phyloP scores from a whole-genome alignment of 2,888 invertebrate genomes.

The Stenotaenia linearis region DNA sequence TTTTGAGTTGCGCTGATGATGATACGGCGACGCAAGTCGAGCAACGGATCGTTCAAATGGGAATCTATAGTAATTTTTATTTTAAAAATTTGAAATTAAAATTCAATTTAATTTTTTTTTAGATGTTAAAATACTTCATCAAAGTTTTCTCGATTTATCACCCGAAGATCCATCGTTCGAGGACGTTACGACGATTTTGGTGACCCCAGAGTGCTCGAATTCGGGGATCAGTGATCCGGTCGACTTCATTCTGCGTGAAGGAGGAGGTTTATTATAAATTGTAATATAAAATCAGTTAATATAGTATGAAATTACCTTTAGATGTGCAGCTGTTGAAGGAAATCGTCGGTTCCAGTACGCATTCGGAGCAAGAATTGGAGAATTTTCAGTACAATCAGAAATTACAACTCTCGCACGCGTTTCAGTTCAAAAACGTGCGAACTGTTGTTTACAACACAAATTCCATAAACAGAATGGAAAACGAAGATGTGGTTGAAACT shows the following conservation, averaged over 20 bases:
- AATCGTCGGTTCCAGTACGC: background rate
- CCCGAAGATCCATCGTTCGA: background rate
- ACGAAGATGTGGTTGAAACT: slow-evolving; percentile 16
- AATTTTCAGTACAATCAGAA: background rate
- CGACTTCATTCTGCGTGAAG: slow-evolving; percentile 27
- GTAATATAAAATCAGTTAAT: too few relatives aligned
- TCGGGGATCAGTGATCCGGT: slow-evolving; percentile 24
- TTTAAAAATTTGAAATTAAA: background rate
- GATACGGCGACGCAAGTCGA: background rate
- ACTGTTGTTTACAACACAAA: slow-evolving; percentile 8
- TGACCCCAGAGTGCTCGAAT: background rate
- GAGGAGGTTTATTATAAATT: slow-evolving; percentile 28
- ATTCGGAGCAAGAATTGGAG: background rate
- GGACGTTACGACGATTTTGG: background rate
- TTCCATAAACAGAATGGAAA: background rate
- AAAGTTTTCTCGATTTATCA: background rate
- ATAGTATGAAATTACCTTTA: too few relatives aligned
- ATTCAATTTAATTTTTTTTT: background rate
- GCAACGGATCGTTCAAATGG: background rate
- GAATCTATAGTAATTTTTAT: background rate
- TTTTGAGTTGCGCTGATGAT: background rate
- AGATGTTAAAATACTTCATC: background rate
- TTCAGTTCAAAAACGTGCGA: background rate
- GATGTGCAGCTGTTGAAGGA: background rate
- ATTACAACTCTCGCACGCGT: background rate